A percentile compares a stretch with the other conserved stretches of the same genome.
Evolutionary conservation across 2,797 vertebrate genomes (phyloP).

Genomic region (Nothura maculosa): DNA sequence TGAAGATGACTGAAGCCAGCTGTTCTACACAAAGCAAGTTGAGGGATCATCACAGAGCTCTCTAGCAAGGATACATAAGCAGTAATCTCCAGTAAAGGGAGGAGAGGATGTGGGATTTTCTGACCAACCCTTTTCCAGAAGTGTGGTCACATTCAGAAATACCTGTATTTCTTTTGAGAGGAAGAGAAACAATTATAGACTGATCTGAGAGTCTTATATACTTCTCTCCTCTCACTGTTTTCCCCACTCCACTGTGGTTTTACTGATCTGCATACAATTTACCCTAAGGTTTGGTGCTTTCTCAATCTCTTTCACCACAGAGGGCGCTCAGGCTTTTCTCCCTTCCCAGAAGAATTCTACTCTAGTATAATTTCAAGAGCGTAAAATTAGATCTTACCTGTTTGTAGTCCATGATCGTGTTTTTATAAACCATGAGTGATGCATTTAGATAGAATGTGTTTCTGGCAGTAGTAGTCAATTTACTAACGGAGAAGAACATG

Average conservation of each 20-base stretch:
- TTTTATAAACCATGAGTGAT: neutral
- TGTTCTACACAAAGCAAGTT: neutral
- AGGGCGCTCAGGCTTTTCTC: neutral
- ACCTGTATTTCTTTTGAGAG: neutral
- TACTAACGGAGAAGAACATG: neutral
- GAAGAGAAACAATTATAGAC: neutral
- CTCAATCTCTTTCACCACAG: neutral
- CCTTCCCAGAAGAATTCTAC: neutral
- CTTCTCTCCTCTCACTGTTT: neutral
- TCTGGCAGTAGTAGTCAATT: neutral
- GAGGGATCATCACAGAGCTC: neutral
- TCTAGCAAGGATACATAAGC: neutral
- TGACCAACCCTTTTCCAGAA: neutral
- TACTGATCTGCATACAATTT: neutral
- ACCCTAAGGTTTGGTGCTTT: neutral
- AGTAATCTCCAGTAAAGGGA: neutral
- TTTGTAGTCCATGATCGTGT: neutral
- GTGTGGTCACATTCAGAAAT: neutral
- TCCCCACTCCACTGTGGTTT: neutral
- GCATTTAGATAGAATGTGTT: neutral
- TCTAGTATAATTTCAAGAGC: neutral
- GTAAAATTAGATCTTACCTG: rapidly evolving
- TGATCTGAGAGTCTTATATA: neutral
- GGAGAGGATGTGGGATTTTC: neutral
- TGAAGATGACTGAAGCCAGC: neutral